A percentile compares a stretch with the other conserved stretches of the same genome.
Conservation (phyloP, 2,113 vertebrate species). For the Zosterops lateralis region DNA sequence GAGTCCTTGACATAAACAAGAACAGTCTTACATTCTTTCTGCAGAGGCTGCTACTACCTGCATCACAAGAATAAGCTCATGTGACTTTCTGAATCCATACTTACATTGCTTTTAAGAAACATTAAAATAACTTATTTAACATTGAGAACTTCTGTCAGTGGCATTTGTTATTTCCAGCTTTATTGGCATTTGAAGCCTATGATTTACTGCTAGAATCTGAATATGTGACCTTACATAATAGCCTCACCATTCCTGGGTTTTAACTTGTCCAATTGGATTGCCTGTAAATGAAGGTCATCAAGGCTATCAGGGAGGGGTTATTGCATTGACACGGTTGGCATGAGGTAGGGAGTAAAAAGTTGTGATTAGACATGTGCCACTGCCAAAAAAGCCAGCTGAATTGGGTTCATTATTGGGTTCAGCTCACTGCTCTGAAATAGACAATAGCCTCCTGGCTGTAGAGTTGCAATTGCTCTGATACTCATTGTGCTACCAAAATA, state of each 20-base stretch:
- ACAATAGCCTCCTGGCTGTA: not conserved
- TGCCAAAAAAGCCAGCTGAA: slow-evolving; percentile 10
- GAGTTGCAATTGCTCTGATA: not conserved
- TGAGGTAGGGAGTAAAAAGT: not conserved
- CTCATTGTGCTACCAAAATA: not conserved
- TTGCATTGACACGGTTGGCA: not conserved
- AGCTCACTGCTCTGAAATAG: not conserved
- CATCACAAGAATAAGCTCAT: not conserved
- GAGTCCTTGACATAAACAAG: not conserved
- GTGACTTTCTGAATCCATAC: not conserved
- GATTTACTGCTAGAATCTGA: slow-evolving; percentile 5
- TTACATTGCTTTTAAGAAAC: not conserved
- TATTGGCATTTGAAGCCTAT: not conserved
- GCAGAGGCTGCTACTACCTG: not conserved
- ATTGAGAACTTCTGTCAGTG: not conserved
- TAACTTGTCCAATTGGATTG: not conserved
- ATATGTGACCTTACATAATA: not conserved
- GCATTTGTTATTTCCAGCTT: not conserved
- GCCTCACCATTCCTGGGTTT: not conserved
- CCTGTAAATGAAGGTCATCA: not conserved
- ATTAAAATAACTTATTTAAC: not conserved
- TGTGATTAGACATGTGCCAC: not conserved
- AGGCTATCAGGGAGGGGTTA: not conserved
- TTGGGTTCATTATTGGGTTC: not conserved
- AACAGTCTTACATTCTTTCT: not conserved